A percentile compares a stretch with the other conserved stretches of the same genome.
phyloP scores from a whole-genome alignment of 92 coral and sea anemone species.

The Chrysogorgia sp. region DNA sequence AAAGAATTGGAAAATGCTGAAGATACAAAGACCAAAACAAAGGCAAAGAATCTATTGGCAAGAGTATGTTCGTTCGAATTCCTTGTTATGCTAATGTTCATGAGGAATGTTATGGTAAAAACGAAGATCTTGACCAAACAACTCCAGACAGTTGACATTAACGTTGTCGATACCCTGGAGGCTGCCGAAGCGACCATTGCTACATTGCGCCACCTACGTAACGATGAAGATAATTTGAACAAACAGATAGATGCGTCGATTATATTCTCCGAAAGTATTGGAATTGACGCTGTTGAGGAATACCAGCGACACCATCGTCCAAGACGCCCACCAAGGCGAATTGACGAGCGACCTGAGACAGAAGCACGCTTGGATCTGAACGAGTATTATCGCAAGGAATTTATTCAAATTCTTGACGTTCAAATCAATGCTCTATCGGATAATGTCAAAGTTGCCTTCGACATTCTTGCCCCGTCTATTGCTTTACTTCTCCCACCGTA shows the following conservation, averaged over 20 bases:
- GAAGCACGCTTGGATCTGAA: background rate
- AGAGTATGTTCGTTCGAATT: slow-evolving; percentile 1
- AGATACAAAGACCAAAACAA: slow-evolving; percentile 3
- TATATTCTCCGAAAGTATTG: background rate
- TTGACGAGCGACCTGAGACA: slow-evolving; percentile 8
- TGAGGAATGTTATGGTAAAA: slow-evolving; percentile 16
- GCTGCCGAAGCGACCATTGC: background rate
- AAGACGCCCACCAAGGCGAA: background rate
- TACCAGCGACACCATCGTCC: background rate
- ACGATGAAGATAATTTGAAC: background rate
- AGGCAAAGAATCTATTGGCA: slow-evolving; percentile 2
- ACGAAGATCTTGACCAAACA: slow-evolving; percentile 32
- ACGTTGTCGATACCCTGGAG: background rate
- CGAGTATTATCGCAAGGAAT: slow-evolving; percentile 3
- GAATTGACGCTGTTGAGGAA: background rate
- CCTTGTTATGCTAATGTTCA: slow-evolving; percentile 10
- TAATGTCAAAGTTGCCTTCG: too few species aligned
- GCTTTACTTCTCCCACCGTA: too few species aligned
- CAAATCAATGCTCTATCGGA: too few species aligned
- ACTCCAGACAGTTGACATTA: background rate
- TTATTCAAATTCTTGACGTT: background rate
- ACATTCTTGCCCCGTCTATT: too few species aligned
- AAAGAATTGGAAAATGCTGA: background rate
- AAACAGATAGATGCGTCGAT: slow-evolving; percentile 1
- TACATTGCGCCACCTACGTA: background rate